Base-by-base conservation (phyloP, 1,140 invertebrate species). In the Colletes latitarsis region DNA sequence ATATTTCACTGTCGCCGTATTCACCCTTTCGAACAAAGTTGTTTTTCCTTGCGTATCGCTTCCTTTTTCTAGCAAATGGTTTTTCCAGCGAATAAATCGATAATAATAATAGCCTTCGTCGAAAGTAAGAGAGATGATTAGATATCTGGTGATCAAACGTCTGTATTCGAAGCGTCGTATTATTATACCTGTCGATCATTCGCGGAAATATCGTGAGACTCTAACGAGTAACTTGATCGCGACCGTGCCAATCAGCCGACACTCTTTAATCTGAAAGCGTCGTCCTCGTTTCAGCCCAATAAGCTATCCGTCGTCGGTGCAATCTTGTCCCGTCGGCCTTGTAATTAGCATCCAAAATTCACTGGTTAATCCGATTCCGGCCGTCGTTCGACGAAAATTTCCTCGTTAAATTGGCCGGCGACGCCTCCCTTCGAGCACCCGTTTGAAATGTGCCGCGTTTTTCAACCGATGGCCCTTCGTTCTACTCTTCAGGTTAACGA, bases 291-390 rank as follows among this genome's bases (percentile, higher is more conserved):
- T 39, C 10, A 21, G 41, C 12, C 30, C 77, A 21, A 75, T 52
- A 57, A 67, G 8, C 53, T 60, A 52, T 21, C 6, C n/a, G 3
- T 4, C 12, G 4, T 4, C 46, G 21, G 6, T 46, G 46, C 49
- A 80, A 75, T 80, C 73, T 73, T 60, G 30, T 67, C 71, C 12
- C 12, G 14, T 14, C 15, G 9, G 30, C 43, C 62, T 49, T 74
- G 62, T 75, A 67, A 80, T 80, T 75, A 80, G 77, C 77, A 60
- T 67, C 71, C n/a, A 46, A 74, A 75, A 75, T 80, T 74, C 62
- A 19, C 17, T 3, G 70, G 62, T 52, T 80, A 75, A 80, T 67
- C 71, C 71, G 62, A 80, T 80, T 67, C 71, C 53, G 21, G 43
- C 30, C 69, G 30, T 17, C 74, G n/a, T 57, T 14, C 68, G 49